Evolutionary conservation across 2,113 vertebrate genomes (phyloP), one percentile per base, ranked within the genome.

Genomic region (Pithys albifrons): DNA sequence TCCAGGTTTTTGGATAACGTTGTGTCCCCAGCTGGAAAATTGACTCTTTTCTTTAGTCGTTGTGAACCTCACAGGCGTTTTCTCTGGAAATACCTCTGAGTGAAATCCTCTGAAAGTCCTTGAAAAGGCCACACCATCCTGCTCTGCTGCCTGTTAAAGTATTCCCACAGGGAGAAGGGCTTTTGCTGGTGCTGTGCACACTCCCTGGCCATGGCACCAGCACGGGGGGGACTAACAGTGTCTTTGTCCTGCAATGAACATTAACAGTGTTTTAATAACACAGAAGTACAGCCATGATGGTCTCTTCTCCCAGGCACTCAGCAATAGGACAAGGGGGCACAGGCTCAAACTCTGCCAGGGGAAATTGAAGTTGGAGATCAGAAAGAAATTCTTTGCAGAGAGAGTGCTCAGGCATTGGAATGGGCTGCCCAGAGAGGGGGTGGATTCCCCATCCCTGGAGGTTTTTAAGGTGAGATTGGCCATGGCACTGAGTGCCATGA

Each of bases 241-340:
- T 1, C 14, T 7, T 4, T 76, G 43, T 20, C 58, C 79, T 57
- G 41, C 22, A 25, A 1, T 5, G 28, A n/a, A 17, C 7, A 5
- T 64, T 14, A 16, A 7, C 45, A 5, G 12, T 12, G 43, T 31
- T 71, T n/a, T 37, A 10, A 14, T 17, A 25, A 58, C 0, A 22
- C 22, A 25, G 19, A 41, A 25, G 27, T 14, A 20, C 19, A 29
- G 52, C 46, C 0, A 0, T 27, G 28, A 59, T 18, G 31, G 25
- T 41, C 39, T 41, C 39, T 41, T 41, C 39, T 41, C 39, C 39
- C n/a, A 41, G 39, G 39, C 39, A 41, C 39, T 41, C 39, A 41
- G 39, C 39, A 41, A 41, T 41, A 41, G n/a, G n/a, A n/a, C n/a
- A n/a, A n/a, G n/a, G n/a, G n/a, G n/a, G n/a, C n/a, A n/a, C n/a